Conservation (phyloP, 35 echinoderm and acorn worm genomes). For the Antedon bifida region DNA sequence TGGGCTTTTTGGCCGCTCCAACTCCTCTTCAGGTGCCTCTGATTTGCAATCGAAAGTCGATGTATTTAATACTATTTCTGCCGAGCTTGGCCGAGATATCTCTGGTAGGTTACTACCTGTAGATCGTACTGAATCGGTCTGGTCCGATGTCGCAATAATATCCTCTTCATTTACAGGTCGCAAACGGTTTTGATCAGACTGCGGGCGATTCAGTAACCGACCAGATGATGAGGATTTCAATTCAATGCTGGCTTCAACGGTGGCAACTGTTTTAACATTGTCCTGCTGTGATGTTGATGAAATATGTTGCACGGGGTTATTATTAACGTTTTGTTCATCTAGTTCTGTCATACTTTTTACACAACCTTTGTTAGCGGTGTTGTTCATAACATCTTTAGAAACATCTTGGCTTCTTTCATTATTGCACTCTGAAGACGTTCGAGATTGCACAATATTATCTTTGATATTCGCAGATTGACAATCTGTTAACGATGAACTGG, state of each 20-base stretch:
- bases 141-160: background rate
- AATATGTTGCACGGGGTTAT: background rate
- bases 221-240: background rate
- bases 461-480: no score
- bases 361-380: no score
- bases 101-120: background rate
- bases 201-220: background rate
- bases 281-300: background rate
- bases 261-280: background rate
- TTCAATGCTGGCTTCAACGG: no score
- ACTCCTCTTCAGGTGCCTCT: background rate
- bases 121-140: background rate
- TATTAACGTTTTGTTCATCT: background rate
- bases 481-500: no score
- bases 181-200: background rate
- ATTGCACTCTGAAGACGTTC: no score
- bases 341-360: background rate
- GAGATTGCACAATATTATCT: no score
- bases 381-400: no score
- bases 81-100: background rate
- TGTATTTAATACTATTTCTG: background rate
- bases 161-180: background rate
- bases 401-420: no score
- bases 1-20: background rate
- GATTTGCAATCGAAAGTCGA: background rate